phyloP scores from a whole-genome alignment of 1,140 invertebrate genomes.

The Micrasema longulum region DNA sequence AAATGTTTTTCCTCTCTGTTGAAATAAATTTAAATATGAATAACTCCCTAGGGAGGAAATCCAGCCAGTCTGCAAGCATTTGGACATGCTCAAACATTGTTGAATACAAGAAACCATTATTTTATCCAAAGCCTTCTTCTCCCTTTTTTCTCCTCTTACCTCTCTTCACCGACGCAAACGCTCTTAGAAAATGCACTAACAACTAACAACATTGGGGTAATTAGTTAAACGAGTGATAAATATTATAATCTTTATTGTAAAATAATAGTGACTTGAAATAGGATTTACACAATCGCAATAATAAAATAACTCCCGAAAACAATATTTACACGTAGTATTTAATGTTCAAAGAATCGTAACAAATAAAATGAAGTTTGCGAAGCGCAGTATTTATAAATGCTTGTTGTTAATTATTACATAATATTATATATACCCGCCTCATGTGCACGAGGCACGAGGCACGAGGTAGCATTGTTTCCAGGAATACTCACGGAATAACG shows the following conservation, averaged over 20 bases:
- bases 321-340: conserved; percentile 30
- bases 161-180: no score
- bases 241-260: conserved; percentile 42
- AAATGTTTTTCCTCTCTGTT: no score
- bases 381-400: conserved; percentile 29
- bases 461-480: conserved; percentile 48
- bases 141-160: no score
- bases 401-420: conserved; percentile 8
- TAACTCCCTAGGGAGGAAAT: no score
- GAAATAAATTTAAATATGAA: no score
- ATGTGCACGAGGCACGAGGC: background rate
- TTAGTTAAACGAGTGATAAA: no score
- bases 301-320: conserved; percentile 34
- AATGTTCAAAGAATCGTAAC: background rate
- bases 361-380: background rate
- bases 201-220: no score
- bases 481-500: conserved; percentile 52
- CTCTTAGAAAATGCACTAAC: no score
- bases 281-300: conserved; percentile 36
- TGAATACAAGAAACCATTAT: no score
- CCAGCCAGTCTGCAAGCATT: no score
- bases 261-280: conserved; percentile 45
- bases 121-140: no score
- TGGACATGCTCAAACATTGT: no score
- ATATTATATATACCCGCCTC: conserved; percentile 3